These are phyloP conservation scores for rabbit (Oryctolagus cuniculus) DNA, from an alignment of 2,113 vertebrate genomes.

Conservation along the genomic window mOryCun1.1 NC_091432.1:122853001-122853500, in stretches of 20 bases:
- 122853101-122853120: not conserved
- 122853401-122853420: too few species aligned
- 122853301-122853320: not conserved
- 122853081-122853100: too few species aligned
- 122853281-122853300: not conserved
- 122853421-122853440: too few species aligned
- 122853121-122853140: not conserved
- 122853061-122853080: too few species aligned
- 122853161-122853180: not conserved
- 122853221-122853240: not conserved
- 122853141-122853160: slow-evolving; percentile 52
- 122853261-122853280: not conserved
- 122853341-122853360: not conserved
- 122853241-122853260: slow-evolving; percentile 21
- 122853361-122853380: too few species aligned
- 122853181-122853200: slow-evolving; percentile 42
- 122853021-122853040: too few species aligned
- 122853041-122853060: too few species aligned
- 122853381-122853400: too few species aligned
- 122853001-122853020: too few species aligned
- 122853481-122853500: too few species aligned
- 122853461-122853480: too few species aligned
- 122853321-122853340: slow-evolving; percentile 30
- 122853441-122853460: too few species aligned
- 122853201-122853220: not conserved